A percentile compares a stretch with the other conserved stretches of the same genome.
phyloP scores from a whole-genome alignment of 92 coral and sea anemone genomes.

The Epizoanthus illoricatus region DNA sequence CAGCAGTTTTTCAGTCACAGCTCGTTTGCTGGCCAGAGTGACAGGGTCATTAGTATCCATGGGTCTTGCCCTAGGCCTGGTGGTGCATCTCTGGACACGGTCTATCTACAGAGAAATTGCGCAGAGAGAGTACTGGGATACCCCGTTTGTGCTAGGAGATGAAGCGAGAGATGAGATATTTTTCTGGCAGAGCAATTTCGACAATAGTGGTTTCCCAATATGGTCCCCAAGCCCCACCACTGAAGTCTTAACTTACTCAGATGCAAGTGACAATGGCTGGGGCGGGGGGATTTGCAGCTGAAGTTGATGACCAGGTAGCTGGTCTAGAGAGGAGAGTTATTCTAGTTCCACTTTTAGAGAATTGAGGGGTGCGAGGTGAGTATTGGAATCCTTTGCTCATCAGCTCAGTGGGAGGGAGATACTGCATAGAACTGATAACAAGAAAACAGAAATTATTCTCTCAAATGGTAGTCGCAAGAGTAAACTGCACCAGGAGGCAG shows the following conservation, averaged over 20 bases:
- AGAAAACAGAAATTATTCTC: constrained; percentile 48
- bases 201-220: constrained; percentile 49
- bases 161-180: constrained; percentile 43
- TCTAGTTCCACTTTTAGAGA: constrained; percentile 65
- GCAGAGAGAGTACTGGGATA: constrained; percentile 48
- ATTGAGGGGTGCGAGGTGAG: constrained; percentile 47
- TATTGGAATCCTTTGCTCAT: constrained; percentile 43
- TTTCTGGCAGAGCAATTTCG: constrained; percentile 50
- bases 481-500: constrained; percentile 59
- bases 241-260: constrained; percentile 56
- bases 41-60: constrained; percentile 57
- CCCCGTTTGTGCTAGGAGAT: constrained; percentile 26
- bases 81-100: constrained; percentile 61
- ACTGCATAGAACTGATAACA: constrained; percentile 58
- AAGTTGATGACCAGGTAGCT: constrained; percentile 53
- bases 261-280: constrained; percentile 70
- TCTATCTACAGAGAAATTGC: constrained; percentile 43
- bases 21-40: constrained; percentile 38
- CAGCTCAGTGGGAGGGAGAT: constrained; percentile 44
- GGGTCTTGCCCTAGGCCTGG: constrained; percentile 64
- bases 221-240: constrained; percentile 59
- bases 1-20: constrained; percentile 35
- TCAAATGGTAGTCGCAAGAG: constrained; percentile 49
- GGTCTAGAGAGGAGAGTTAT: constrained; percentile 49
- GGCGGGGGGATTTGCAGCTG: constrained; percentile 63